phyloP scores from a whole-genome alignment of 1,140 invertebrate genomes.

The Bilobella aurantiaca region DNA sequence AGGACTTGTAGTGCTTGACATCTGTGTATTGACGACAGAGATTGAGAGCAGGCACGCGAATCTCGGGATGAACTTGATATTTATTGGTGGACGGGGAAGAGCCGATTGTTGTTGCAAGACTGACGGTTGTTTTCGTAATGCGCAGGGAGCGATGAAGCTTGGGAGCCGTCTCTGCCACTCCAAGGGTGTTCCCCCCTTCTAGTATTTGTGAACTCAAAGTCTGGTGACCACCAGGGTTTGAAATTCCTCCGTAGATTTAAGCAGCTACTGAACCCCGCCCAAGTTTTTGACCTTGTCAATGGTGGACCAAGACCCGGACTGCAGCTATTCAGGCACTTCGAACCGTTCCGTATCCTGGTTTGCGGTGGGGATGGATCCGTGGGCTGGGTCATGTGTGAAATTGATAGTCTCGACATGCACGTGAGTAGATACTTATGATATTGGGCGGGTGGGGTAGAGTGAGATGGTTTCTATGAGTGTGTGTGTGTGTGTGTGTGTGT shows the following conservation, averaged over 20 bases:
- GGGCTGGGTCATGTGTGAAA: conserved; percentile 86
- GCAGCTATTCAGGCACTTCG: conserved; percentile 76
- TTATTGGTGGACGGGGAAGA: no score
- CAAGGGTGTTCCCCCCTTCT: conserved; percentile 65
- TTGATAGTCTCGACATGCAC: conserved; percentile 82
- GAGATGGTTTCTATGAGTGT: no score
- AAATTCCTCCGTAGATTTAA: conserved; percentile 91
- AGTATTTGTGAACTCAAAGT: conserved; percentile 95
- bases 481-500: no score
- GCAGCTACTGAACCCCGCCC: conserved; percentile 89
- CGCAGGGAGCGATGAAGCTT: conserved; percentile 75
- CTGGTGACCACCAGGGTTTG: conserved; percentile 93
- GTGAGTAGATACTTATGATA: no score
- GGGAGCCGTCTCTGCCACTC: conserved; percentile 69
- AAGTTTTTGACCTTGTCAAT: conserved; percentile 91
- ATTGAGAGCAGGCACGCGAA: no score
- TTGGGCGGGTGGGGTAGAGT: no score
- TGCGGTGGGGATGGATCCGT: conserved; percentile 89
- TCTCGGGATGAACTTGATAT: no score
- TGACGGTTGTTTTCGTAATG: no score
- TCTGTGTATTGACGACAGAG: no score
- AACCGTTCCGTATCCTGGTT: conserved; percentile 80
- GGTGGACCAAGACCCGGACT: conserved; percentile 76
- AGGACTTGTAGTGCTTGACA: no score
- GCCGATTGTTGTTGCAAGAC: no score